Conservation (phyloP, 2,797 vertebrate genomes). For the Enteromius radiatus region DNA sequence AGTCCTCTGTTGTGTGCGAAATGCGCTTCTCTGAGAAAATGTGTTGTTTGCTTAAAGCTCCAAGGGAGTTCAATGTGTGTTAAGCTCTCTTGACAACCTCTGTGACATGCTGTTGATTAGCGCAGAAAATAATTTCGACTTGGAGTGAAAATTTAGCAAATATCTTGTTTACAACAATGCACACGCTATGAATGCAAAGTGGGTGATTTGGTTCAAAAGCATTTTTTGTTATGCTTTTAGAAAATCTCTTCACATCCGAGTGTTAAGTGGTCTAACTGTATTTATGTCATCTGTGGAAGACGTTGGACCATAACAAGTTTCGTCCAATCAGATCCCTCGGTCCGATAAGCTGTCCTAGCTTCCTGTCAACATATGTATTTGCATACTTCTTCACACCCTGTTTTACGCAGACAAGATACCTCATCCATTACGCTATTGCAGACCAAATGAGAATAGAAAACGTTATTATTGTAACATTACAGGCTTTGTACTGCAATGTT, state of each 20-base stretch:
- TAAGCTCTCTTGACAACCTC: not conserved
- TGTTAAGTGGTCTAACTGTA: not conserved
- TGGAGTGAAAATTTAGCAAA: not conserved
- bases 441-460: not conserved
- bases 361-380: too few species aligned
- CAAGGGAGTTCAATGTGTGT: not conserved
- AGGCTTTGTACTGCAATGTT: not conserved
- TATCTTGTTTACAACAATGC: not conserved
- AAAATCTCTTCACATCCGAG: not conserved
- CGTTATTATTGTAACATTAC: too few species aligned
- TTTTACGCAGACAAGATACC: not conserved
- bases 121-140: not conserved
- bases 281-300: not conserved
- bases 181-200: not conserved
- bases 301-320: not conserved
- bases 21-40: constrained; percentile 11
- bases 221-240: not conserved
- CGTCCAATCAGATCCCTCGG: not conserved
- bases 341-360: too few species aligned
- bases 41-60: constrained; percentile 3
- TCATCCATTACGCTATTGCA: not conserved
- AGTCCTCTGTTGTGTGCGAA: not conserved
- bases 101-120: not conserved
- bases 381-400: too few species aligned
- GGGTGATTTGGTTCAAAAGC: not conserved